phyloP scores from a whole-genome alignment of 2,113 vertebrate species.

The Python bivittatus region DNA sequence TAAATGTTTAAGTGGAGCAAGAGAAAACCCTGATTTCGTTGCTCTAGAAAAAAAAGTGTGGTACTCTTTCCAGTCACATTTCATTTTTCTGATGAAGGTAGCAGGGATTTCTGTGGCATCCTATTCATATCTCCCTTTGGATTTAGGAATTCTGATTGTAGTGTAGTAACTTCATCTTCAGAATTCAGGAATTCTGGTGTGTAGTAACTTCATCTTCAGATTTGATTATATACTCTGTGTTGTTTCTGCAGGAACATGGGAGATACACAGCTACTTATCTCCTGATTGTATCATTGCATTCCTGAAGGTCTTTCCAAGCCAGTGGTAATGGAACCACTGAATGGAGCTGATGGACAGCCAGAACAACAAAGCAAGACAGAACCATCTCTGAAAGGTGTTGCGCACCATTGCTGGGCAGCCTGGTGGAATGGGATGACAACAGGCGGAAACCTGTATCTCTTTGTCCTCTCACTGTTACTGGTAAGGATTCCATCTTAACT shows the following conservation, averaged over 20 bases:
- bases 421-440: conserved; percentile 78
- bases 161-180: conserved; percentile 36
- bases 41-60: conserved; percentile 73
- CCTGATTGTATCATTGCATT: conserved; percentile 28
- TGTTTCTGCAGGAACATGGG: background rate
- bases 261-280: conserved; percentile 27
- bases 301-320: conserved; percentile 67
- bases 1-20: background rate
- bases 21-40: conserved; percentile 68
- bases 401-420: conserved; percentile 66
- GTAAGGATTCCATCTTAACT: conserved; percentile 71
- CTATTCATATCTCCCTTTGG: conserved; percentile 62
- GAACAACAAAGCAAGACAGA: conserved; percentile 60
- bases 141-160: conserved; percentile 60
- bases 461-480: conserved; percentile 86
- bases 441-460: conserved; percentile 79
- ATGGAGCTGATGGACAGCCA: conserved; percentile 60
- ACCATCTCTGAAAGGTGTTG: conserved; percentile 62
- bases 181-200: too few species aligned
- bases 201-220: conserved; percentile 23
- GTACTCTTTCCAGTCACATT: conserved; percentile 78
- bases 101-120: conserved; percentile 70
- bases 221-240: background rate
- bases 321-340: conserved; percentile 67
- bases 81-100: conserved; percentile 75